Percentiles rank a stretch among this genome's conserved stretches.
phyloP scores from a whole-genome alignment of 2,888 invertebrate species.

The Sepiola atlantica region DNA sequence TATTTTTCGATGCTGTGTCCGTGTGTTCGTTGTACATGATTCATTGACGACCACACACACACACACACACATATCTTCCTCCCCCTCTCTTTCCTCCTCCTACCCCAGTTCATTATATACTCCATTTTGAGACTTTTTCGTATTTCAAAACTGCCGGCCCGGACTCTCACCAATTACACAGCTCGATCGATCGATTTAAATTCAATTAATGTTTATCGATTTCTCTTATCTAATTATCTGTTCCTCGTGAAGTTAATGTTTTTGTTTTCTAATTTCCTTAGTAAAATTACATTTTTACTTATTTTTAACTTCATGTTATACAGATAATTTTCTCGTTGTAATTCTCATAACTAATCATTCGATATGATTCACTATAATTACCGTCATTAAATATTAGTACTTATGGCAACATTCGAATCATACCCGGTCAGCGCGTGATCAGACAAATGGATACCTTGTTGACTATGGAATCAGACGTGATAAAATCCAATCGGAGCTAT shows the following conservation, averaged over 20 bases:
- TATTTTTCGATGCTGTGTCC: background rate
- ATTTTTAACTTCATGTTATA: background rate
- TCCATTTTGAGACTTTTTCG: background rate
- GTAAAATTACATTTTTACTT: background rate
- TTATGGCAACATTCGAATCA: no score
- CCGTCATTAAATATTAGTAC: no score
- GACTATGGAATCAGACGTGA: no score
- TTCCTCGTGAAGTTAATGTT: background rate
- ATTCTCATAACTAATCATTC: no score
- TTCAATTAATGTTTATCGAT: background rate
- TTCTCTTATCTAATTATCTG: background rate
- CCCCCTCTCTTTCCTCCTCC: background rate
- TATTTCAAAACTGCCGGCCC: background rate
- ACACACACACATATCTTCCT: background rate
- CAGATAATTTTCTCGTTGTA: no score
- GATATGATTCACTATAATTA: no score
- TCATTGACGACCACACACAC: background rate
- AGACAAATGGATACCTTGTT: no score
- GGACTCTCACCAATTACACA: background rate
- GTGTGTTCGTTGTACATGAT: slow-evolving; percentile 32
- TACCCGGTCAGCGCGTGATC: no score
- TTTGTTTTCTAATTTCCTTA: background rate
- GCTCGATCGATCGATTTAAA: background rate
- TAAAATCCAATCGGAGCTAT: no score
- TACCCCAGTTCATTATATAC: background rate